These are phyloP conservation scores for Elysia chlorotica DNA, from an alignment of 1,140 invertebrate genomes.

Conservation along the genomic window DNA sequence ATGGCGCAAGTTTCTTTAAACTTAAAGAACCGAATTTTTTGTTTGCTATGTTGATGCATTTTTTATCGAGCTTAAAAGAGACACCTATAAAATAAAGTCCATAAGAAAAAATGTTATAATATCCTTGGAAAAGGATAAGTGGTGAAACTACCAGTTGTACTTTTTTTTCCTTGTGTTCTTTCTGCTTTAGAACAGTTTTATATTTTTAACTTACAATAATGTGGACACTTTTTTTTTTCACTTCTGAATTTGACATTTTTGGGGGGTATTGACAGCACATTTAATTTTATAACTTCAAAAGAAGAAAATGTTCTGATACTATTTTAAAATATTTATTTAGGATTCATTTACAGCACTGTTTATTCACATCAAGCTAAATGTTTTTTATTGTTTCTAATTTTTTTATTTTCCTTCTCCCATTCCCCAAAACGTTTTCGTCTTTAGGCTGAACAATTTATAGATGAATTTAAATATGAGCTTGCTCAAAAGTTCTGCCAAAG, in stretches of 20 bases:
- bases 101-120: not conserved
- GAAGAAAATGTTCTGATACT: too few species aligned
- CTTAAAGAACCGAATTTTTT: not conserved
- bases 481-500: constrained; percentile 58
- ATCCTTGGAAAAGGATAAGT: not conserved
- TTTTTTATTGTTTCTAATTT: not conserved
- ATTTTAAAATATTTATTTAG: too few species aligned
- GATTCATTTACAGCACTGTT: not conserved
- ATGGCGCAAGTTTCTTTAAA: not conserved
- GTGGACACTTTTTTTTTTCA: not conserved
- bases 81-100: too few species aligned
- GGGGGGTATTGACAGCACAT: too few species aligned
- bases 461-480: constrained; percentile 56
- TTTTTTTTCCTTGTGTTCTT: not conserved
- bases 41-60: not conserved
- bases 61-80: too few species aligned
- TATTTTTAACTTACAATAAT: not conserved
- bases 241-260: not conserved
- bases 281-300: too few species aligned
- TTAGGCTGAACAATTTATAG: constrained; percentile 57
- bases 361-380: not conserved
- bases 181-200: not conserved
- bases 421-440: too few species aligned
- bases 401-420: constrained; percentile 14
- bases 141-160: not conserved